These are phyloP conservation scores for Drosophila pseudotalamancana DNA, from an alignment of 2,888 invertebrate genomes.

Conservation along the genomic window DNA sequence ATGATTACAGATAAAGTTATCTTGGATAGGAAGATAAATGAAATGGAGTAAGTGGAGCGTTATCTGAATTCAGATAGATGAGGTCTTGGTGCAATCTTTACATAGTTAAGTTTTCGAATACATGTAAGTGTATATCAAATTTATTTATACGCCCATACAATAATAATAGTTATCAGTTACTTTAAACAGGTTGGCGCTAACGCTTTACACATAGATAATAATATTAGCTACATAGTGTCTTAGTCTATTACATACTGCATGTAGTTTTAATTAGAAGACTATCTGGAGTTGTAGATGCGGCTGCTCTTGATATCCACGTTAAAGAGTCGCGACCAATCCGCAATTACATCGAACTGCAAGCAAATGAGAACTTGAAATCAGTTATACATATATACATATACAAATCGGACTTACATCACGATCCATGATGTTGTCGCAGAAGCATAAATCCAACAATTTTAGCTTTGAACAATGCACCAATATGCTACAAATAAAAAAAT, in stretches of 20 bases:
- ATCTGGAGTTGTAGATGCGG: constrained; percentile 54
- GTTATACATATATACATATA: not conserved
- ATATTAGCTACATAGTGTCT: constrained; percentile 2
- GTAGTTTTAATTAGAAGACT: constrained; percentile 9
- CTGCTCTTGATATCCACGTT: constrained; percentile 82
- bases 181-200: constrained; percentile 8
- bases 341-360: constrained; percentile 59
- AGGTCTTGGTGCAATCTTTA: not conserved
- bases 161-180: constrained; percentile 8
- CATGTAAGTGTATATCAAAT: constrained; percentile 15
- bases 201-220: constrained; percentile 14
- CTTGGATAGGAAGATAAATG: too few relatives aligned
- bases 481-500: constrained; percentile 85
- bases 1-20: too few relatives aligned
- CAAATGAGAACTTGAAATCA: not conserved
- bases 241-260: not conserved
- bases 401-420: constrained; percentile 85
- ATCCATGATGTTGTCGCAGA: constrained; percentile 92
- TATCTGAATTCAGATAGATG: too few relatives aligned
- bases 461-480: constrained; percentile 89
- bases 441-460: constrained; percentile 93
- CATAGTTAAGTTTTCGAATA: not conserved
- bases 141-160: constrained; percentile 16
- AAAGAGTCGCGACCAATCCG: constrained; percentile 77
- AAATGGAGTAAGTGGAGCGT: too few relatives aligned